A percentile compares a stretch with the other conserved stretches of the same genome.
Conservation (phyloP, 53 echinoderm and acorn worm species). For the Arbacia lixula region DNA sequence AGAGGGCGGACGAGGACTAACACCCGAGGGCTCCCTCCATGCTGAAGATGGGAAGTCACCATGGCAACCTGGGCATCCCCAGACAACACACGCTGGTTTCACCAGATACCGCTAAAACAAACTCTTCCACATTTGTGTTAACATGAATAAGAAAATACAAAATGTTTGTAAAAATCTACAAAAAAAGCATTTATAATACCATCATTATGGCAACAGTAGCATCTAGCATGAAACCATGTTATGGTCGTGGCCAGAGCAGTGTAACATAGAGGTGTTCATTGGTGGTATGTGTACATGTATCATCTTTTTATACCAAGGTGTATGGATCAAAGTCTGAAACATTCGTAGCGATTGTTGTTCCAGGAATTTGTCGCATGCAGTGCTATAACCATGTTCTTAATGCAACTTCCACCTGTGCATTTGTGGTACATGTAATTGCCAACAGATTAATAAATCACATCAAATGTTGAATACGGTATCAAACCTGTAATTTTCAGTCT, state of each 20-base stretch:
- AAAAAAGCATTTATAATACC: conserved; percentile 36
- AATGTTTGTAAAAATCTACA: conserved; percentile 8
- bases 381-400: conserved; percentile 3
- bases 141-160: conserved; percentile 4
- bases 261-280: conserved; percentile 8
- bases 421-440: conserved; percentile 11
- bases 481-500: background rate
- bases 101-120: too few species aligned
- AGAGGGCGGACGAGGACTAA: too few species aligned
- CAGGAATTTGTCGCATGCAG: conserved; percentile 9
- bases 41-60: too few species aligned
- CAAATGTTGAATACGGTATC: background rate
- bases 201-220: conserved; percentile 17
- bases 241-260: too few species aligned
- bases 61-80: too few species aligned
- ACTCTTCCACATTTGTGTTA: conserved; percentile 29
- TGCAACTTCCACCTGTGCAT: conserved; percentile 9
- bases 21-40: too few species aligned
- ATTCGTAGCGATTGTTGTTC: background rate
- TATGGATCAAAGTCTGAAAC: conserved; percentile 20
- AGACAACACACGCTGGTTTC: too few species aligned
- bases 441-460: conserved; percentile 27
- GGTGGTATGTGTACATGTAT: background rate
- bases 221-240: background rate
- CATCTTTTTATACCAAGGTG: conserved; percentile 1